phyloP scores from a whole-genome alignment of 2,797 vertebrate genomes.

The Chaetodon trifasciatus region DNA sequence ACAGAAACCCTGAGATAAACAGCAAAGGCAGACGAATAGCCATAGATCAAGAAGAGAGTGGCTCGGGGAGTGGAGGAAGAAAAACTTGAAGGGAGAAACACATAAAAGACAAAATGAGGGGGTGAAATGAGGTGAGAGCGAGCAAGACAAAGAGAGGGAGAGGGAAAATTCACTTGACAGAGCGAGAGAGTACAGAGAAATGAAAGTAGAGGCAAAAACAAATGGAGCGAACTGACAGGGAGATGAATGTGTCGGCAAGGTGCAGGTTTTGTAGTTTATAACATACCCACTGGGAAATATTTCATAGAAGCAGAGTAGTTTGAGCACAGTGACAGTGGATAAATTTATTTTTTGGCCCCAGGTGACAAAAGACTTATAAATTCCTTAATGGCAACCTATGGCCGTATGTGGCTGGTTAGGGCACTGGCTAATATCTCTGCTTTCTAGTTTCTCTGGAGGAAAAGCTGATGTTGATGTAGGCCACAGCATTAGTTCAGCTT shows the following conservation, averaged over 20 bases:
- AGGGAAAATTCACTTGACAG: slow-evolving; percentile 55
- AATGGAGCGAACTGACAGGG: slow-evolving; percentile 63
- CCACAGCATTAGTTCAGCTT: slow-evolving; percentile 27
- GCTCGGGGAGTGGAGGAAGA: slow-evolving; percentile 11
- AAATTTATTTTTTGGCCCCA: slow-evolving; percentile 45
- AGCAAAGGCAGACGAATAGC: slow-evolving; percentile 34
- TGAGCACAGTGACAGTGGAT: slow-evolving; percentile 62
- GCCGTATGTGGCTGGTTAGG: slow-evolving; percentile 7
- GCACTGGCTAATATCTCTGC: slow-evolving; percentile 35
- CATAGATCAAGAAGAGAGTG: slow-evolving; percentile 51
- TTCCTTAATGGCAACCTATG: slow-evolving; percentile 34
- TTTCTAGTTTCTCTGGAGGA: slow-evolving; percentile 13
- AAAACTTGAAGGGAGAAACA: slow-evolving; percentile 46
- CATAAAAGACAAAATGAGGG: slow-evolving; percentile 64
- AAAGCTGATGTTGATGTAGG: slow-evolving; percentile 24
- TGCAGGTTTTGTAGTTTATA: slow-evolving; percentile 69
- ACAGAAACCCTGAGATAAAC: slow-evolving; percentile 49
- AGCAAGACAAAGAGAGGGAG: slow-evolving; percentile 53
- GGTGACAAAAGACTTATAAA: slow-evolving; percentile 61
- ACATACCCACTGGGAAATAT: slow-evolving; percentile 67
- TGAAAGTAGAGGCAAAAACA: slow-evolving; percentile 64
- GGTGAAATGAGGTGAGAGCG: slow-evolving; percentile 70
- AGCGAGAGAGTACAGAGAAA: slow-evolving; percentile 50
- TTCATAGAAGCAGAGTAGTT: slow-evolving; percentile 62
- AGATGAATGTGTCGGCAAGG: slow-evolving; percentile 67